Evolutionary conservation across 2,113 vertebrate species (phyloP).

Genomic region (Bothrops jararaca): DNA sequence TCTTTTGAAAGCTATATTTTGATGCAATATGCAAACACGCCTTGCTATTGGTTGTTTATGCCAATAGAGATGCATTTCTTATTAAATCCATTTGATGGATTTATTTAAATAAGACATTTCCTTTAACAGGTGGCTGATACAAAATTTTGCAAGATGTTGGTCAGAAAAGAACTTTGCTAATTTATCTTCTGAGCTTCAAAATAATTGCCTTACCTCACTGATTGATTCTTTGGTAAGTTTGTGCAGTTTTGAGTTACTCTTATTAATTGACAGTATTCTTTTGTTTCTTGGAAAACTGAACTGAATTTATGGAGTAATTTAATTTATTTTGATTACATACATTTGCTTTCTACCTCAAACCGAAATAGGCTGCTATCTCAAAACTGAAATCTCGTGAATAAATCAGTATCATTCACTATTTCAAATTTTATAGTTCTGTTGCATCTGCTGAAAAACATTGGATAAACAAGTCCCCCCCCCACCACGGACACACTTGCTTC

Average conservation of each 20-base stretch:
- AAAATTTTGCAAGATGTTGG: constrained; percentile 89
- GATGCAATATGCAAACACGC: constrained; percentile 9
- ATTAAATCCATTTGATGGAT: not conserved
- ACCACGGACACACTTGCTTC: not conserved
- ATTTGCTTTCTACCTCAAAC: not conserved
- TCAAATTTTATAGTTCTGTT: not conserved
- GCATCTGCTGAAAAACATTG: not conserved
- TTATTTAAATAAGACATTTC: constrained; percentile 44
- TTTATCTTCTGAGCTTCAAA: constrained; percentile 84
- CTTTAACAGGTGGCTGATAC: constrained; percentile 83
- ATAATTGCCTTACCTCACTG: constrained; percentile 78
- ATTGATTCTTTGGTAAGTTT: constrained; percentile 84
- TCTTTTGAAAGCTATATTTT: constrained; percentile 21
- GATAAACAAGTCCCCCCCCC: not conserved
- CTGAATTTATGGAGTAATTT: not conserved
- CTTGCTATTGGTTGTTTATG: not conserved
- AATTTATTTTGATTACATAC: not conserved
- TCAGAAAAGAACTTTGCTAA: constrained; percentile 88
- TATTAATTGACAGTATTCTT: not conserved
- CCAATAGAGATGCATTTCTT: not conserved
- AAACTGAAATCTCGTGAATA: not conserved
- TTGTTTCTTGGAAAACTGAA: not conserved
- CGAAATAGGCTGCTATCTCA: not conserved
- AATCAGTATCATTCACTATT: not conserved
- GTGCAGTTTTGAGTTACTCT: not conserved